Evolutionary conservation across 2,113 vertebrate species (phyloP).

Genomic region (Lophochroa leadbeateri): DNA sequence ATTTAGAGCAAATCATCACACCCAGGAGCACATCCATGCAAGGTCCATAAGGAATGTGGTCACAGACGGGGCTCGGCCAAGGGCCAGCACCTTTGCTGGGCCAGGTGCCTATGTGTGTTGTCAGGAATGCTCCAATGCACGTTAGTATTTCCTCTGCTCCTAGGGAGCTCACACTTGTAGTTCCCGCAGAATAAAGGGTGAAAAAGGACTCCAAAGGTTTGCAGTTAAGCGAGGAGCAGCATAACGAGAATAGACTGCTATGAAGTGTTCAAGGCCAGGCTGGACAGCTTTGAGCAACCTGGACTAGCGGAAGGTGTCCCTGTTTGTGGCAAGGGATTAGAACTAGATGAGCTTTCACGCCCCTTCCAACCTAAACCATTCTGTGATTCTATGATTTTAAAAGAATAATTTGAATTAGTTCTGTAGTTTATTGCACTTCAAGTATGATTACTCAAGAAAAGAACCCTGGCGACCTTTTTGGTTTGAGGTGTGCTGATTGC

Average conservation of each 20-base stretch:
- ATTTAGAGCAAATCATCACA: not conserved
- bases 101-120: rapidly evolving
- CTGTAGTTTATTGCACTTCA: not conserved
- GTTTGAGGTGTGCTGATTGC: not conserved
- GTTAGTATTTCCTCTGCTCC: rapidly evolving
- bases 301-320: not conserved
- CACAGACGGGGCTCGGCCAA: rapidly evolving
- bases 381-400: not conserved
- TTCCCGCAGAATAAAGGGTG: not conserved
- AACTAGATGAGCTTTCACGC: not conserved
- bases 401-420: not conserved
- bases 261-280: not conserved
- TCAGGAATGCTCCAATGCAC: rapidly evolving
- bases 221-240: not conserved
- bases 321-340: not conserved
- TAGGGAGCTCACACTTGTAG: rapidly evolving
- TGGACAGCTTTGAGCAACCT: not conserved
- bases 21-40: not conserved
- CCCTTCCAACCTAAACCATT: not conserved
- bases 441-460: not conserved
- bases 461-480: rapidly evolving
- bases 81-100: not conserved
- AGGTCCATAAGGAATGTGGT: rapidly evolving
- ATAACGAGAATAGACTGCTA: not conserved
- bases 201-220: not conserved